A percentile compares a stretch with the other conserved stretches of the same genome.
Evolutionary conservation across 2,113 vertebrate genomes (phyloP).

Genomic region (Rhineura floridana): DNA sequence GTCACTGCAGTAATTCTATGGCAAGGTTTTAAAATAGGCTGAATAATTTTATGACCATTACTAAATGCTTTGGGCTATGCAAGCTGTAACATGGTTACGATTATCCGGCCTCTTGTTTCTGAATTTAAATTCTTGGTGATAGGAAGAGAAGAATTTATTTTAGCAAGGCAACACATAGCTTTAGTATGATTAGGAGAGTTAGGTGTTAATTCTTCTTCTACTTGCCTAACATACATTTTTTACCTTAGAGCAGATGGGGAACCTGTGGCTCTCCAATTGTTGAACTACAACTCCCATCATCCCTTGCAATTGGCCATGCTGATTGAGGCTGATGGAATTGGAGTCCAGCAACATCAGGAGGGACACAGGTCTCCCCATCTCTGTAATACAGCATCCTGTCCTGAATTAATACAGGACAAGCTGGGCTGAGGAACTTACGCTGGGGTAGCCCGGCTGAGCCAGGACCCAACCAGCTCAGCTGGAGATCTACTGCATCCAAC

Average conservation of each 20-base stretch:
- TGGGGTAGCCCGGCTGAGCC: too few relatives aligned
- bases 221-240: not conserved
- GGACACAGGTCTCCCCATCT: too few relatives aligned
- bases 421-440: too few relatives aligned
- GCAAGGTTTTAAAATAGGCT: constrained; percentile 28
- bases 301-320: not conserved
- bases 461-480: too few relatives aligned
- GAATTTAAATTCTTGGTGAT: constrained; percentile 10
- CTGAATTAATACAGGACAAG: not conserved
- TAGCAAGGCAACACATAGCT: not conserved
- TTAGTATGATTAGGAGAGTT: not conserved
- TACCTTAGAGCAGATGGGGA: not conserved
- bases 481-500: not conserved
- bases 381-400: too few relatives aligned
- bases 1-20: constrained; percentile 26
- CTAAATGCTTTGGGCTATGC: constrained; percentile 20
- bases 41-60: constrained; percentile 37
- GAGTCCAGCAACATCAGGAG: too few relatives aligned
- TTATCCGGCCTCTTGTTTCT: constrained; percentile 9
- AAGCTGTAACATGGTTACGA: constrained; percentile 22
- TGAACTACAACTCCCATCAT: not conserved
- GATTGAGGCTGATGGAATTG: too few relatives aligned
- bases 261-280: not conserved
- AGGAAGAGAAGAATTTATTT: not conserved
- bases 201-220: not conserved